Evolutionary conservation across 2,888 invertebrate genomes (phyloP).

Genomic region (Drosophila hamatofila): DNA sequence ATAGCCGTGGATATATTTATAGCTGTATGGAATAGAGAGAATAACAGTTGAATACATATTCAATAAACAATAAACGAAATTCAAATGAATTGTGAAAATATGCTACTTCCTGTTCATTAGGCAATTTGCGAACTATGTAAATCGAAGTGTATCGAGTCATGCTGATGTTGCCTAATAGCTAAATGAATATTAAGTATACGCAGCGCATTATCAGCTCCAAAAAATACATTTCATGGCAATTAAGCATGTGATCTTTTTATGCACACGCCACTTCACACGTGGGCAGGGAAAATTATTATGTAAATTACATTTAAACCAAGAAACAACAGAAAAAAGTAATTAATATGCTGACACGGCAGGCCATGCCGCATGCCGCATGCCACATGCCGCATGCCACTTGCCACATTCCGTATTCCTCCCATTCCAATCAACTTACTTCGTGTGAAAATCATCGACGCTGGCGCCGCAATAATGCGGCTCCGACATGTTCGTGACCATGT

Average conservation of each 20-base stretch:
- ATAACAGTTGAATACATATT: background rate
- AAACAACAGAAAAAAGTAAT: constrained; percentile 55
- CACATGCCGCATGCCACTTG: background rate
- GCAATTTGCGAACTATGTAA: constrained; percentile 14
- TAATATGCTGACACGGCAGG: constrained; percentile 59
- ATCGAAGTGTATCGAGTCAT: background rate
- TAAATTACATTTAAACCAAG: constrained; percentile 59
- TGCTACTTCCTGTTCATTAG: background rate
- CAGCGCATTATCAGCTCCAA: constrained; percentile 11
- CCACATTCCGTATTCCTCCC: background rate
- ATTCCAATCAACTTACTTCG: constrained; percentile 77
- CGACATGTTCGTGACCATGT: constrained; percentile 83
- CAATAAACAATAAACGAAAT: background rate
- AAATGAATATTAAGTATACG: constrained; percentile 16
- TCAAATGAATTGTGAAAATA: background rate
- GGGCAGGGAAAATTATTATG: constrained; percentile 65
- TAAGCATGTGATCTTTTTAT: constrained; percentile 65
- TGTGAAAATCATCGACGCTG: constrained; percentile 84
- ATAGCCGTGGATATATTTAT: constrained; percentile 92
- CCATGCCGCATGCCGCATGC: constrained; percentile 32
- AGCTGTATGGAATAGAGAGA: constrained; percentile 85
- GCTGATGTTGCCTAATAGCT: constrained; percentile 11
- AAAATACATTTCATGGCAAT: constrained; percentile 52
- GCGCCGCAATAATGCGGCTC: constrained; percentile 84
- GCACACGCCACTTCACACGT: constrained; percentile 43